Base-by-base conservation (phyloP, 2,797 vertebrate genomes). In the Melanotaenia trifasciata region DNA sequence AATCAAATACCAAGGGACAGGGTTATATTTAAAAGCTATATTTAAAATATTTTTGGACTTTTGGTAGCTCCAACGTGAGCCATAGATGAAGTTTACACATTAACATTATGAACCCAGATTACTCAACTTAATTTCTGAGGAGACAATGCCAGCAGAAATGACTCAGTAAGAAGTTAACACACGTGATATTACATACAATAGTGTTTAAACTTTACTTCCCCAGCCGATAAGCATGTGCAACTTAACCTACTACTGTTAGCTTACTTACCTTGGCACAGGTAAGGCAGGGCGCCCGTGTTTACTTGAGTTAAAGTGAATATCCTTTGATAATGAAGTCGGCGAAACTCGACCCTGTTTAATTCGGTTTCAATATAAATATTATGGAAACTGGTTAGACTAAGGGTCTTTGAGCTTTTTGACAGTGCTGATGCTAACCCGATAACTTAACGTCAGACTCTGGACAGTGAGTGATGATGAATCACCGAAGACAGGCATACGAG, bases 211-310 rank as follows among this genome's bases (percentile, higher is more conserved):
- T 1, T 36, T 24, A 30, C 53, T 16, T n/a, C 1, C 7, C 26
- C 58, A 43, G 20, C 16, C 16, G 16, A 59, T 12, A 2, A 28
- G 5, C 6, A 0, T n/a, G 3, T 30, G 16, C 18, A 58, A 32
- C 5, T 30, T 38, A 9, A 9, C 18, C 26, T 3, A 22, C 4
- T 1, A 4, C 12, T 9, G 9, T 18, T 1, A 65, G 30, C 20
- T 43, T 22, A 56, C 65, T 84, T 61, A 91, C 89, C 87, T 82
- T 60, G 45, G 30, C 60, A 14, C 16, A 47, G 24, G 61, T 69
- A 22, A 38, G 50, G 60, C 32, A 53, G 56, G 32, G 50, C 5
- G 4, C 80, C 82, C 74, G 66, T 54, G 63, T 79, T 74, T 47
- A 28, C 51, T 47, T 68, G 24, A 22, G 40, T 32, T 74, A 20